Percentiles rank a stretch among this genome's conserved stretches.
phyloP scores from a whole-genome alignment of 2,797 vertebrate species.

The Leptodactylus fallax region DNA sequence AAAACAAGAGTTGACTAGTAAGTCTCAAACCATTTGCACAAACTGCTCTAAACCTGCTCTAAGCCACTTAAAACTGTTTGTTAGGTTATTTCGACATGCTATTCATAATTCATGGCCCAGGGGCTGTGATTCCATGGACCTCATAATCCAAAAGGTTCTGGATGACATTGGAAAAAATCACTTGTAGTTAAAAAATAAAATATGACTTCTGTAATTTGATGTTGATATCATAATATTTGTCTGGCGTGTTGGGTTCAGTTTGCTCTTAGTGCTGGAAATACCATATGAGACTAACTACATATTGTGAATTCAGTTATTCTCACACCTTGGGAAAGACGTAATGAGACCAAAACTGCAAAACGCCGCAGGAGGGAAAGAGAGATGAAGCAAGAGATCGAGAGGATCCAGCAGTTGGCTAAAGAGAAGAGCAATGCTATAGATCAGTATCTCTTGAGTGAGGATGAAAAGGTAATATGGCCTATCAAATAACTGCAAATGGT shows the following conservation, averaged over 20 bases:
- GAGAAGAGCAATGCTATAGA: constrained; percentile 73
- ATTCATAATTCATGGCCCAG: no score
- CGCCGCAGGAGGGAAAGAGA: constrained; percentile 68
- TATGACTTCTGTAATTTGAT: background rate
- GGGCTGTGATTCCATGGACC: no score
- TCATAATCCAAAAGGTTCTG: no score
- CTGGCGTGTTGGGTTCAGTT: background rate
- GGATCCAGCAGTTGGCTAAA: constrained; percentile 64
- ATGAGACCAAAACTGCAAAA: constrained; percentile 72
- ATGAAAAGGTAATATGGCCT: constrained; percentile 71
- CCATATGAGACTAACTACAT: background rate
- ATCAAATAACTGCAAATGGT: background rate
- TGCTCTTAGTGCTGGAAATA: background rate
- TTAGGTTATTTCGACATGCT: no score
- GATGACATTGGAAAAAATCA: no score
- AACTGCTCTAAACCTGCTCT: no score
- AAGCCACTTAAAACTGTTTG: no score
- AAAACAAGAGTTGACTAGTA: no score
- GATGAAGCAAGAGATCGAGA: constrained; percentile 67
- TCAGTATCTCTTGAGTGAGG: constrained; percentile 74
- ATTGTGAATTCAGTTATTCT: constrained; percentile 61
- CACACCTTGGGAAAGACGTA: constrained; percentile 70
- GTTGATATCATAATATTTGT: background rate
- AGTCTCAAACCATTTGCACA: no score
- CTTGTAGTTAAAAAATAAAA: background rate